Conservation (phyloP, 2,888 invertebrate genomes). For the Troides helena region DNA sequence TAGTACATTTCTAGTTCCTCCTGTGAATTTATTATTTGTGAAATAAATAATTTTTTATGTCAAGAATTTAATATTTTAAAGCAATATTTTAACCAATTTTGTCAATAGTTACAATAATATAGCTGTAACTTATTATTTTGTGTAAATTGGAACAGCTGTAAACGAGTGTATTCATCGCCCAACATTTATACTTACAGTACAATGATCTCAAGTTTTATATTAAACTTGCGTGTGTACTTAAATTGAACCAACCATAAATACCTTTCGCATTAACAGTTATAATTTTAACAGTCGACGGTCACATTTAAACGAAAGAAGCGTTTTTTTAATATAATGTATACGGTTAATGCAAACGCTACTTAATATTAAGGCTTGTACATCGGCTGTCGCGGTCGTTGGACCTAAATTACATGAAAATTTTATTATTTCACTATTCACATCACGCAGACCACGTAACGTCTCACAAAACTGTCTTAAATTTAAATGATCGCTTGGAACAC, state of each 20-base stretch:
- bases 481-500: slow-evolving; percentile 19
- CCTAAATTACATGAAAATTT: slow-evolving; percentile 20
- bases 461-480: slow-evolving; percentile 26
- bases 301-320: not conserved
- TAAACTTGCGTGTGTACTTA: not conserved
- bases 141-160: no score
- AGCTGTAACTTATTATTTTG: no score
- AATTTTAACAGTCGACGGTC: not conserved
- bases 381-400: slow-evolving; percentile 17
- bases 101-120: no score
- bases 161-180: no score
- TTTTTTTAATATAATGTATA: slow-evolving; percentile 5
- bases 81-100: no score
- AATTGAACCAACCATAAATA: not conserved
- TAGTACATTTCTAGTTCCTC: no score
- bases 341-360: slow-evolving; percentile 1
- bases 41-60: no score
- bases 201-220: not conserved
- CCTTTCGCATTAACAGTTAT: not conserved
- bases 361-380: not conserved
- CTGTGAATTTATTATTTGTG: no score
- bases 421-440: slow-evolving; percentile 22
- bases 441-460: slow-evolving; percentile 20
- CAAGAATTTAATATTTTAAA: no score
- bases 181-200: no score